Conservation (phyloP, 2,888 invertebrate species). For the Caradrina clavipalpis region DNA sequence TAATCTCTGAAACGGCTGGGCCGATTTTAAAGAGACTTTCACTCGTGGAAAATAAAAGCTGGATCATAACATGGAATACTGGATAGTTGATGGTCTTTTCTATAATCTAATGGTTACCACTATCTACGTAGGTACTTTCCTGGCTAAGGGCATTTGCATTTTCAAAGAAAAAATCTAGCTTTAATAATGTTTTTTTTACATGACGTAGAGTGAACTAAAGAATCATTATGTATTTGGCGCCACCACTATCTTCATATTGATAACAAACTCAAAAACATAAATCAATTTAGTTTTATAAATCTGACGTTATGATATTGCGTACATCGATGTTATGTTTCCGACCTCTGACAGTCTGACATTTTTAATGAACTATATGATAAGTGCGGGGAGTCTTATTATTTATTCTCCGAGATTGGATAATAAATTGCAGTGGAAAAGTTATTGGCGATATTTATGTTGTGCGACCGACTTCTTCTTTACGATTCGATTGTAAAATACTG, state of each 20-base stretch:
- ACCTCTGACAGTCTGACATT: conserved; percentile 52
- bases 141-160: not conserved
- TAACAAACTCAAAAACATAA: conserved; percentile 21
- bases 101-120: not conserved
- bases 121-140: not conserved
- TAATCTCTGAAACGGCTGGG: too few species aligned
- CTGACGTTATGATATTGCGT: conserved; percentile 15
- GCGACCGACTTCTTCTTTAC: not conserved
- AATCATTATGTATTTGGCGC: conserved; percentile 18
- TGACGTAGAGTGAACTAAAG: not conserved
- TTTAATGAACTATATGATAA: conserved; percentile 34
- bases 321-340: conserved; percentile 3
- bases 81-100: too few species aligned
- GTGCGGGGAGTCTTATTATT: conserved; percentile 16
- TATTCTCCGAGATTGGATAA: conserved; percentile 23
- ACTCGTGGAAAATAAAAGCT: conserved; percentile 12
- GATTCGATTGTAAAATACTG: not conserved
- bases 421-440: conserved; percentile 44
- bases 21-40: too few species aligned
- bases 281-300: conserved; percentile 6
- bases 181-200: too few species aligned
- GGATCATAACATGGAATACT: not conserved
- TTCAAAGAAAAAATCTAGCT: not conserved
- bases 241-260: conserved; percentile 19
- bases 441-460: conserved; percentile 5